Evolutionary conservation across 2,113 vertebrate genomes (phyloP), one percentile per base, ranked within the genome.

Genomic region (Ranitomeya imitator): DNA sequence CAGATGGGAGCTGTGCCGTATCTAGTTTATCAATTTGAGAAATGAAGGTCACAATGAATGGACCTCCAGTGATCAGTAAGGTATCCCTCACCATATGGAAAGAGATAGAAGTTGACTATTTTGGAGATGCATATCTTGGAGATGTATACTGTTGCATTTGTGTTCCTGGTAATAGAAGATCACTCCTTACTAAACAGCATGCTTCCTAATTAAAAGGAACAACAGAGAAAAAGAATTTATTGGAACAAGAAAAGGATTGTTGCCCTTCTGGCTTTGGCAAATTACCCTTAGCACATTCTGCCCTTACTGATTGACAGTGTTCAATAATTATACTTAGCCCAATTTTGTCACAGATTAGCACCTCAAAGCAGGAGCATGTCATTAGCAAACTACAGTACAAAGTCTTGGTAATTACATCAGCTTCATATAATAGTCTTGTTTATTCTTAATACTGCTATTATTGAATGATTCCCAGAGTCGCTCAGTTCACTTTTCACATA

Each of bases 271-370:
- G 18, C 71, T 74, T 74, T 14, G 31, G 37, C 71, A 74, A 51
- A 74, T 74, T 74, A 51, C 73, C 73, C 73, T 76, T 5, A 1
- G 18, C 16, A 21, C 37, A 52, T 52, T 21, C 8, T 18, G 73
- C 73, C 73, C 37, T 76, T 2, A 31, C 16, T 76, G 73, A 19
- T 76, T 21, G 37, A 45, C 73, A 51, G 52, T 76, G 73, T 76
- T 45, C 73, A 76, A 76, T 76, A 76, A 76, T 76, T 76, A 52
- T 52, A 76, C 73, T 76, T 76, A 76, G 45, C 73, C 73, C 45
- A 18, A 76, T 76, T 76, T 45, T 76, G 31, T 37, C 45, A 76
- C 37, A 76, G 73, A 76, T 76, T 76, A 76, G 45, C 73, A 76
- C 73, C 73, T 76, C 37, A 76, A 76, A 76, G 73, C 73, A 52